A percentile compares a stretch with the other conserved stretches of the same genome.
Evolutionary conservation across 2,113 vertebrate genomes (phyloP).

Genomic region (Callipepla squamata): DNA sequence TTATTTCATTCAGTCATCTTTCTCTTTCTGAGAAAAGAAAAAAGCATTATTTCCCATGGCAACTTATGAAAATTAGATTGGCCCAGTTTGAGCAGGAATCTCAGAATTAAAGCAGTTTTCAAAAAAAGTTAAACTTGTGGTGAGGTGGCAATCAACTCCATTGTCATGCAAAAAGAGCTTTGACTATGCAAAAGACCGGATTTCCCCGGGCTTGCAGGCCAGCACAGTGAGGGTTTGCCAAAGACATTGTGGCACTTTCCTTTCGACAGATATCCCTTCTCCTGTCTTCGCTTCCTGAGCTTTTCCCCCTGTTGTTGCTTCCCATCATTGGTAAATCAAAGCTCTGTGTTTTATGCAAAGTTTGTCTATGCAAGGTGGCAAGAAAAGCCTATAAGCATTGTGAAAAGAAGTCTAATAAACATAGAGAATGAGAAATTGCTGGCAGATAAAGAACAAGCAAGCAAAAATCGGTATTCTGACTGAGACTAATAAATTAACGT

Average conservation of each 20-base stretch:
- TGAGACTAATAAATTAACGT: not conserved
- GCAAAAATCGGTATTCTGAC: not conserved
- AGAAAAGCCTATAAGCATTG: not conserved
- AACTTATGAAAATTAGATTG: not conserved
- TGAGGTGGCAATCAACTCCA: not conserved
- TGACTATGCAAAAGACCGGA: not conserved
- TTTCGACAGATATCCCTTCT: not conserved
- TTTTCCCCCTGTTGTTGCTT: not conserved
- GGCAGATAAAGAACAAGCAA: not conserved
- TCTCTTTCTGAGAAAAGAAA: constrained; percentile 5
- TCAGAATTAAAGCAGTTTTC: constrained; percentile 13
- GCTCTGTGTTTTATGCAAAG: not conserved
- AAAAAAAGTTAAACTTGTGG: not conserved
- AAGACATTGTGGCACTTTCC: not conserved
- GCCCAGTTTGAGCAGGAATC: not conserved
- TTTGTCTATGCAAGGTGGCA: not conserved
- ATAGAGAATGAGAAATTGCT: accelerated
- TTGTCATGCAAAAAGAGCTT: not conserved
- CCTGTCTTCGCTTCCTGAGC: not conserved
- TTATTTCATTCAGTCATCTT: constrained; percentile 17
- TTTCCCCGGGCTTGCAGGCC: not conserved
- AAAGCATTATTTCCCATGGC: constrained; percentile 1
- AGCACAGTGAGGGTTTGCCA: not conserved
- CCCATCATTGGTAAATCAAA: not conserved
- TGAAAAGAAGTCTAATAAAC: not conserved